Conservation (phyloP, 2,113 vertebrate genomes). For the Marmota flaviventris region DNA sequence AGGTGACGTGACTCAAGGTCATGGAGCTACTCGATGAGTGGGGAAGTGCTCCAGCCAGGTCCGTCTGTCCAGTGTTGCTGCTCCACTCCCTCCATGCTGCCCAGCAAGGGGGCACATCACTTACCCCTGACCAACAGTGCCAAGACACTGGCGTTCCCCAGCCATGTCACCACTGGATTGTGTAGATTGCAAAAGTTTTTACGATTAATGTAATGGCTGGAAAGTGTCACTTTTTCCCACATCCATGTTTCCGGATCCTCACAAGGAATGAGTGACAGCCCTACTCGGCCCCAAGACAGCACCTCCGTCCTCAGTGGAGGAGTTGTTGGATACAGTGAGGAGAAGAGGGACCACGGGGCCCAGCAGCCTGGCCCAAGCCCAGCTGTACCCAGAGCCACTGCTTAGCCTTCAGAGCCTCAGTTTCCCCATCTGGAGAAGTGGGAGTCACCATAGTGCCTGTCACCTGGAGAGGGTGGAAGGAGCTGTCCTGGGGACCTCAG, state of each 20-base stretch:
- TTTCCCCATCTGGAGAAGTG: neutral
- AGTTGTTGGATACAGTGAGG: neutral
- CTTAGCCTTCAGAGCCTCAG: neutral
- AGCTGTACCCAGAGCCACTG: too few species aligned
- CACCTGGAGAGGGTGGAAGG: neutral
- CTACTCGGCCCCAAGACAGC: neutral
- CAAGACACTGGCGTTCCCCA: neutral
- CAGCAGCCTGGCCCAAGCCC: neutral
- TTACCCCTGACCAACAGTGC: neutral
- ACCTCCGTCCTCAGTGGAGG: too few species aligned
- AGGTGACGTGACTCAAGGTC: neutral
- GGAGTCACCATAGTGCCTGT: neutral
- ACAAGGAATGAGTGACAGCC: neutral
- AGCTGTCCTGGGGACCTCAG: neutral
- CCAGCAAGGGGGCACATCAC: neutral
- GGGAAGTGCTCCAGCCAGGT: neutral
- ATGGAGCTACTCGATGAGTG: too few species aligned
- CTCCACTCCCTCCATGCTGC: fast-evolving
- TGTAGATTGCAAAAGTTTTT: neutral
- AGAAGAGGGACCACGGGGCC: too few species aligned
- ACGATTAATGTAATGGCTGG: too few species aligned
- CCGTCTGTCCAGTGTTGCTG: too few species aligned
- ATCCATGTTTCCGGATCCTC: neutral
- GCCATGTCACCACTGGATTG: neutral
- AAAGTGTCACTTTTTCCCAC: neutral